These are phyloP conservation scores for Athalia cordata DNA, from an alignment of 2,888 invertebrate genomes.

Conservation along the genomic window DNA sequence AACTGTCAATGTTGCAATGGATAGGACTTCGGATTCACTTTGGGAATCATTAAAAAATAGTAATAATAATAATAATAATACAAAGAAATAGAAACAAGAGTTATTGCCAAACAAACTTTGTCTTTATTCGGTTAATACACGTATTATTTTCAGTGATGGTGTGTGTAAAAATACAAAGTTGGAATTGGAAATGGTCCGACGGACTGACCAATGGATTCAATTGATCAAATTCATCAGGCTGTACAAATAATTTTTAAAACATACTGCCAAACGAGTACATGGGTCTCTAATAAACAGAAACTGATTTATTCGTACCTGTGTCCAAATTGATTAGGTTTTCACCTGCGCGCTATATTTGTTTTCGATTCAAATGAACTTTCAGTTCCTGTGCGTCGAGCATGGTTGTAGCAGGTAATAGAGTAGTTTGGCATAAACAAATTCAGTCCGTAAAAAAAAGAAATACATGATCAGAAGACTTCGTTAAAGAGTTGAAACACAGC, in stretches of 20 bases:
- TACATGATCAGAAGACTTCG: too few relatives aligned
- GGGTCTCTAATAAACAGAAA: background rate
- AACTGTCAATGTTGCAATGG: too few relatives aligned
- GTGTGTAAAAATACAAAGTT: conserved; percentile 19
- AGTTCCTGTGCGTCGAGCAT: background rate
- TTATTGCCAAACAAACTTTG: conserved; percentile 7
- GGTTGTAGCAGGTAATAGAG: background rate
- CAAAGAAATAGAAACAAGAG: background rate
- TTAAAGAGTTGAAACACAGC: too few relatives aligned
- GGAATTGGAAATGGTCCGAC: background rate
- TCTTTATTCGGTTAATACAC: background rate
- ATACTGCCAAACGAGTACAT: background rate
- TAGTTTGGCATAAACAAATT: too few relatives aligned
- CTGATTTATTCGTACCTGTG: background rate
- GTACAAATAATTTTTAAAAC: too few relatives aligned
- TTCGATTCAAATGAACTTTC: background rate
- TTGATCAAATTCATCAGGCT: background rate
- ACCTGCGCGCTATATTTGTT: background rate
- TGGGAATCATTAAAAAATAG: too few relatives aligned
- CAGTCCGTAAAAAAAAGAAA: background rate
- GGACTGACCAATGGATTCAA: background rate
- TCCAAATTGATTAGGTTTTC: background rate
- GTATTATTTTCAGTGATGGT: background rate
- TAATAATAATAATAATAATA: too few relatives aligned
- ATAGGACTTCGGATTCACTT: too few relatives aligned